Evolutionary conservation across 2,113 vertebrate species (phyloP), one percentile per base, ranked within the genome.

Genomic region (Pseudorhombus dupliciocellatus): DNA sequence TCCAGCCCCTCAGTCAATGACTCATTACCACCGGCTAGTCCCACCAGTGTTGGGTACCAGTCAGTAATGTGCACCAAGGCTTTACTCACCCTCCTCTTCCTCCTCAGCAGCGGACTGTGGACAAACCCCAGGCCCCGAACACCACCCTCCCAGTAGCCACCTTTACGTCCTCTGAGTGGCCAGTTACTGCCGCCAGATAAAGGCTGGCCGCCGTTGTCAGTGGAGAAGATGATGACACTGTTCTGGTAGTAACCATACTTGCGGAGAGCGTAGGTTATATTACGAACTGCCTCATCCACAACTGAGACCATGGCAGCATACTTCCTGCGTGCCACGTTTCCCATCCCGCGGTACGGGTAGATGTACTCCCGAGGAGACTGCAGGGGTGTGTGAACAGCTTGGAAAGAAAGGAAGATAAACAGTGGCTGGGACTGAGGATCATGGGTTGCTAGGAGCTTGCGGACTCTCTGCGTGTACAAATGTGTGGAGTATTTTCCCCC

Each of bases 71-170:
- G 98, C 48, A 98, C 90, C 75, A 99, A 82, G 0, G 95, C 95
- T 85, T 93, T 93, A 82, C 96, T 98, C 42, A 96, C 96, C 72
- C 94, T 91, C 6, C 91, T 94, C 74, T 94, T 96, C 58, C 84
- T 93, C 84, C 94, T 94, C 71, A 99, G 92, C 52, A 99, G 87
- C 21, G 98, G 98, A 61, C 98, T 99, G 66, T 99, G 97, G 25
- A 99, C 95, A 2, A 99, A 99, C 14, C 97, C 98, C 0, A 99
- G 89, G 31, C 96, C 97, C 1, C 97, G 93, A 30, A 99, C 87
- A 0, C 98, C 98, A 0, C 98, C 98, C 81, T 99, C 98, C 98
- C 98, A 99, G 66, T 99, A 99, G 0, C 97, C 98, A 53, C 98
- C 98, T 87, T 99, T 99, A 48, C 97, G 96, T 20, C 98, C 98